Conservation (phyloP, 2,113 vertebrate genomes). For the Phaetusa simplex region DNA sequence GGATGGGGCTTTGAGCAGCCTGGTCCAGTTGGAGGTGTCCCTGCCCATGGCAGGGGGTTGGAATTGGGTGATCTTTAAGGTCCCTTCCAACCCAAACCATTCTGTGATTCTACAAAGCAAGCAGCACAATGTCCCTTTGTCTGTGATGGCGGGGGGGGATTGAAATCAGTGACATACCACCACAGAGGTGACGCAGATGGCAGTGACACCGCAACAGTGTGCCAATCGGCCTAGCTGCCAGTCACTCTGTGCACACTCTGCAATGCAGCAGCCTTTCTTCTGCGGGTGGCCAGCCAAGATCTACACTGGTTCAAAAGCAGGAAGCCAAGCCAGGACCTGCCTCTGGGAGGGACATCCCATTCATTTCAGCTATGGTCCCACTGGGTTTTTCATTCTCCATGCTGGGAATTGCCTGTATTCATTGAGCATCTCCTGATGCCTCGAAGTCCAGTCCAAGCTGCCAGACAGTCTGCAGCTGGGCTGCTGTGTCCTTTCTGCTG, state of each 20-base stretch:
- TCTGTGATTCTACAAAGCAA: not conserved
- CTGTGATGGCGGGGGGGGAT: not conserved
- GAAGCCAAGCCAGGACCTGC: not conserved
- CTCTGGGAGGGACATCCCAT: not conserved
- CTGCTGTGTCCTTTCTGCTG: not conserved
- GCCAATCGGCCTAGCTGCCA: not conserved
- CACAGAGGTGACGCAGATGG: not conserved
- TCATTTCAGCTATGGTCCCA: not conserved
- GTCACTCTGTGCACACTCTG: not conserved
- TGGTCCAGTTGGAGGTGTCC: not conserved
- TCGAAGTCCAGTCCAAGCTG: not conserved
- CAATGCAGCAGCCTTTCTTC: not conserved
- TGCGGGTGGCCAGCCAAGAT: not conserved
- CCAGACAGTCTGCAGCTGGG: not conserved
- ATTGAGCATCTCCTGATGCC: not conserved
- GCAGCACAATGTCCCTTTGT: not conserved
- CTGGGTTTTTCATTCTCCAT: not conserved
- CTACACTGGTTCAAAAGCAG: not conserved
- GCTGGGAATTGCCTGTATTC: not conserved
- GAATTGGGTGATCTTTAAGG: not conserved
- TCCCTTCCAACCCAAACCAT: not conserved
- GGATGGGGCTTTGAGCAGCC: not conserved
- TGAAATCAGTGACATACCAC: not conserved
- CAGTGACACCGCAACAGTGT: not conserved
- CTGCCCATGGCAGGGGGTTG: not conserved